Conservation (phyloP, 2,797 vertebrate species). For the Bufotes viridis region DNA sequence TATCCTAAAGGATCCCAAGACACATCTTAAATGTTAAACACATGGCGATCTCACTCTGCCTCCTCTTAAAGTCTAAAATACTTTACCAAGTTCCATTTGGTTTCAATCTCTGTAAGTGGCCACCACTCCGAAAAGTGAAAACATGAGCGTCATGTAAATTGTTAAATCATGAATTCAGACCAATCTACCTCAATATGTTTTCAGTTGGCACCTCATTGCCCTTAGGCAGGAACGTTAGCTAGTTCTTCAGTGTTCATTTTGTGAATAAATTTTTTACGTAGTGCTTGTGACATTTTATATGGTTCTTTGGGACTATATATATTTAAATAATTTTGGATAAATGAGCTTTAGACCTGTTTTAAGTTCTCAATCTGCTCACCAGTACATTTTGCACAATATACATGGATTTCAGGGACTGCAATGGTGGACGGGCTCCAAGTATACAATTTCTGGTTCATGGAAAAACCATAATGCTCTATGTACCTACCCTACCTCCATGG, state of each 20-base stretch:
- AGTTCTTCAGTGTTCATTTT: neutral
- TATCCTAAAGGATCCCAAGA: neutral
- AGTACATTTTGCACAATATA: neutral
- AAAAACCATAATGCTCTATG: neutral
- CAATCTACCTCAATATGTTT: conserved; percentile 38
- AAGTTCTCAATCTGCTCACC: neutral
- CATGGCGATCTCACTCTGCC: conserved; percentile 9
- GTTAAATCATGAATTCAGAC: conserved; percentile 29
- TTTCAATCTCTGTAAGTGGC: conserved; percentile 34
- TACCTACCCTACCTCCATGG: neutral
- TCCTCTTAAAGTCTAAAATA: conserved; percentile 19
- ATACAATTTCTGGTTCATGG: neutral
- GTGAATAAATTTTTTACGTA: conserved; percentile 21
- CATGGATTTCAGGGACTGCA: neutral
- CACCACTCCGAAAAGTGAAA: conserved; percentile 40
- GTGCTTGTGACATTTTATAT: conserved; percentile 1
- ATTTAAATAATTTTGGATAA: neutral
- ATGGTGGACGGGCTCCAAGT: too few species aligned
- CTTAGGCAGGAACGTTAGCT: neutral
- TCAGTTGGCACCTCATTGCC: neutral
- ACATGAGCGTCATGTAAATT: conserved; percentile 38
- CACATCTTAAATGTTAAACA: conserved; percentile 38
- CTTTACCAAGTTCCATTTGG: conserved; percentile 34
- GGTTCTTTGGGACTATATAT: neutral
- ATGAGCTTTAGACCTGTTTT: neutral